phyloP scores from a whole-genome alignment of 1,140 invertebrate genomes.

The Trichomalopsis sarcophagae region DNA sequence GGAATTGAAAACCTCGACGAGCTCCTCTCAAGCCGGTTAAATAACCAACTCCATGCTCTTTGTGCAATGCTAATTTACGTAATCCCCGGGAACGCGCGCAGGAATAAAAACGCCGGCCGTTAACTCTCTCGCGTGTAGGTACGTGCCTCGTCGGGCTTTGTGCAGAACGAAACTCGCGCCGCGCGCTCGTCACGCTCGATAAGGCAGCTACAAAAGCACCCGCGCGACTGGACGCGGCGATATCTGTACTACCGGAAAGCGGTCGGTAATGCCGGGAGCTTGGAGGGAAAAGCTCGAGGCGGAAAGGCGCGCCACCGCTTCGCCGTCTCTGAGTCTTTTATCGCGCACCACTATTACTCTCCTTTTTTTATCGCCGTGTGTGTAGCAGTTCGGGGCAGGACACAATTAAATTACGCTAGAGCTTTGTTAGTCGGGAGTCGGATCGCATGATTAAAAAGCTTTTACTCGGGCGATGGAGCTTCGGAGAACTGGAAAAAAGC shows the following conservation, averaged over 20 bases:
- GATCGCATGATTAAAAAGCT: too few species aligned
- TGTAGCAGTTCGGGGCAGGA: neutral
- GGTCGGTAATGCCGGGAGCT: constrained; percentile 45
- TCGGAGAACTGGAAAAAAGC: neutral
- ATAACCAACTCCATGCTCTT: neutral
- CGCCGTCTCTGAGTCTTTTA: neutral
- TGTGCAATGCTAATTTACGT: constrained; percentile 5
- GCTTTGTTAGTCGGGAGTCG: too few species aligned
- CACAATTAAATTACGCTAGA: too few species aligned
- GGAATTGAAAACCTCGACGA: too few species aligned
- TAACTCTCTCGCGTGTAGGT: neutral
- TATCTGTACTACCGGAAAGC: constrained; percentile 19
- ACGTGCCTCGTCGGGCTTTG: neutral
- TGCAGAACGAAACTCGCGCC: neutral
- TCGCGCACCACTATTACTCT: neutral
- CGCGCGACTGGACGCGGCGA: neutral
- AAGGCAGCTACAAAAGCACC: constrained; percentile 37
- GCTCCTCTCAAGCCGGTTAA: too few species aligned
- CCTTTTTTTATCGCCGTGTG: neutral
- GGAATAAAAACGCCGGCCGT: neutral
- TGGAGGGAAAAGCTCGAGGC: neutral
- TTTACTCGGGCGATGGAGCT: too few species aligned
- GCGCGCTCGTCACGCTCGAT: constrained; percentile 45
- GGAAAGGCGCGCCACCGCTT: neutral
- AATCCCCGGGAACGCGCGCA: constrained; percentile 4